Evolutionary conservation across 2,888 invertebrate genomes (phyloP), one percentile per base, ranked within the genome.

Genomic region (Lasioglossum figueresi): DNA sequence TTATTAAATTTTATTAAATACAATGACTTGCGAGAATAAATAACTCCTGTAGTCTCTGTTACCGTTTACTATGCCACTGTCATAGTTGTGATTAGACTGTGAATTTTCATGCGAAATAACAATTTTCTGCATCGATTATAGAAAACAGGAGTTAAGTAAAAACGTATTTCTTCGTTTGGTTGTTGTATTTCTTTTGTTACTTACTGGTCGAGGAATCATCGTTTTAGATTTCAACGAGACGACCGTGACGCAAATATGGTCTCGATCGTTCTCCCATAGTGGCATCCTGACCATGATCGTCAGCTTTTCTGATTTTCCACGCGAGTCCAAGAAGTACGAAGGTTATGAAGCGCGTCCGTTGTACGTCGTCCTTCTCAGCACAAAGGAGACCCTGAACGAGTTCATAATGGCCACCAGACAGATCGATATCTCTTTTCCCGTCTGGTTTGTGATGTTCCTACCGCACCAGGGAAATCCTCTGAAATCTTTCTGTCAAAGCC

Each of bases 391-490:
- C 5, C 59, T 93, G 23, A 43, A 40, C 0, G 80, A 86, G 52
- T 93, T 94, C 23, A 73, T 81, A 14, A 78, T 63, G 5, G 78
- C 80, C 0, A 91, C 90, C 10, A 70, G 31, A 12, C 37, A 80
- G 83, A 72, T 91, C 4, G 48, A 89, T 12, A 89, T 92, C 48
- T 88, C 89, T 10, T 88, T 85, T 16, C 88, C 92, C 23, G 71
- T 89, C 6, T 94, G 94, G 94, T 48, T 94, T 8, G 45, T 94
- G 19, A 86, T 94, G 70, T 93, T 93, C 37, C 80, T 85, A 59
- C 82, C 86, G n/a, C 73, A 84, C 3, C 59, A 63, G 2, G 82
- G 34, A 6, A 71, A 88, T 43, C 31, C 88, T 0, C 27, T 89
- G 31, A 80, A 87, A 70, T 19, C 78, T 12, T 80, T 83, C 73